Conservation (phyloP, 2,113 vertebrate species). For the Syngnathus floridae region DNA sequence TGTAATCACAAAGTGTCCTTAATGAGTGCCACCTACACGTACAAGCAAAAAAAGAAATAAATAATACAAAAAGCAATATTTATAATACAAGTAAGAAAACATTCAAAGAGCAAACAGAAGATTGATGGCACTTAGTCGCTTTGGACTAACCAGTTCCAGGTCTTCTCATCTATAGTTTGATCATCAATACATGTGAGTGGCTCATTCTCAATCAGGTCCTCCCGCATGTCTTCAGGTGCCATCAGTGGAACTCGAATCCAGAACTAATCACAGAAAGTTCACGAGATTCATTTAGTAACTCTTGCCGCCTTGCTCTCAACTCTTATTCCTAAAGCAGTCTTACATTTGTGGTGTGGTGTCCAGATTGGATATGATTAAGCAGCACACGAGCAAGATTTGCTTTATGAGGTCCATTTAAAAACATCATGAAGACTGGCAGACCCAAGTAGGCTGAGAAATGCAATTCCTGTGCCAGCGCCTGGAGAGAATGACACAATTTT, state of each 20-base stretch:
- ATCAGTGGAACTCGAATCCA: slow-evolving; percentile 86
- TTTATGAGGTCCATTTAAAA: slow-evolving; percentile 73
- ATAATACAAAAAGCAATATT: too few relatives aligned
- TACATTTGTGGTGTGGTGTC: slow-evolving; percentile 89
- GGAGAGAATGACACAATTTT: slow-evolving; percentile 17
- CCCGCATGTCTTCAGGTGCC: slow-evolving; percentile 75
- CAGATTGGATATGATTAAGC: slow-evolving; percentile 85
- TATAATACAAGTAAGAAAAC: slow-evolving; percentile 1
- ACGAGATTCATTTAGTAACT: neutral
- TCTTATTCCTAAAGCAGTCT: slow-evolving; percentile 3
- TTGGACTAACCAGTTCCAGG: slow-evolving; percentile 76
- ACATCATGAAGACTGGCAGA: slow-evolving; percentile 83
- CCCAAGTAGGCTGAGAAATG: slow-evolving; percentile 89
- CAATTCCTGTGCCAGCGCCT: slow-evolving; percentile 86
- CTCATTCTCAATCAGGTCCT: slow-evolving; percentile 83
- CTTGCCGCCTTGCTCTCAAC: neutral
- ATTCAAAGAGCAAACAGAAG: slow-evolving; percentile 9
- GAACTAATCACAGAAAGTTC: slow-evolving; percentile 67
- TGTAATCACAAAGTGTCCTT: slow-evolving; percentile 88
- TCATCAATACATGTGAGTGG: slow-evolving; percentile 61
- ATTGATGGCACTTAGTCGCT: neutral
- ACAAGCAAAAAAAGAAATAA: slow-evolving; percentile 16
- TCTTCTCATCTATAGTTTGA: slow-evolving; percentile 74
- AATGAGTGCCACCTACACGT: slow-evolving; percentile 85
- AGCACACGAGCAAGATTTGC: slow-evolving; percentile 83